phyloP scores from a whole-genome alignment of 2,797 vertebrate genomes.

The Scolopax rusticola region DNA sequence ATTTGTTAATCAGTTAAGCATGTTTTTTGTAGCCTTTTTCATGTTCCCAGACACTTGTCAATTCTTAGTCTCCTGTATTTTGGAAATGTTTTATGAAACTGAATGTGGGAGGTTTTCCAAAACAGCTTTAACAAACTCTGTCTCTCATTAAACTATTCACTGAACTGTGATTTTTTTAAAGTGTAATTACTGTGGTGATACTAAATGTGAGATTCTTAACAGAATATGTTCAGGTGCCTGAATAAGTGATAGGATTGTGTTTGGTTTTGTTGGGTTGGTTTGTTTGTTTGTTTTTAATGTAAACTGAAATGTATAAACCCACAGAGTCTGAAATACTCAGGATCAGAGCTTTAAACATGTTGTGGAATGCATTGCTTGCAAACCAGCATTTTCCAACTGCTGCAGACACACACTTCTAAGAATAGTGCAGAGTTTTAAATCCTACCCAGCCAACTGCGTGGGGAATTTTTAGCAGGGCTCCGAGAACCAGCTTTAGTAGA shows the following conservation, averaged over 20 bases:
- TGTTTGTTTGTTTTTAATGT: neutral
- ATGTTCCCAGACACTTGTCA: neutral
- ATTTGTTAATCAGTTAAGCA: neutral
- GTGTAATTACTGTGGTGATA: neutral
- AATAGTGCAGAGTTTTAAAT: constrained; percentile 71
- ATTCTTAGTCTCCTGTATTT: neutral
- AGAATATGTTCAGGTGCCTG: neutral
- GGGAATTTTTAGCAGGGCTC: constrained; percentile 70
- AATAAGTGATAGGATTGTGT: neutral
- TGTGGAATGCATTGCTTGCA: constrained; percentile 57
- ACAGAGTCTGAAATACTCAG: neutral
- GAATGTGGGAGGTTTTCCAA: neutral
- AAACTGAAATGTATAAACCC: neutral
- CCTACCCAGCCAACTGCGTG: constrained; percentile 66
- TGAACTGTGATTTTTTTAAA: too few species aligned
- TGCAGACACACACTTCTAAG: constrained; percentile 61
- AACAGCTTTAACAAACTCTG: neutral
- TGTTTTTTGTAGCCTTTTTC: neutral
- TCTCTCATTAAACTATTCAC: neutral
- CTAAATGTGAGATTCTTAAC: neutral
- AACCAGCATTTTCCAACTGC: constrained; percentile 68
- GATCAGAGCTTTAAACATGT: neutral
- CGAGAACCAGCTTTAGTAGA: neutral
- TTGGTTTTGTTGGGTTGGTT: neutral
- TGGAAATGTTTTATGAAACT: neutral